These are phyloP conservation scores for Cremastinae sp. DNA, from an alignment of 2,888 invertebrate species.

Conservation along the genomic window DNA sequence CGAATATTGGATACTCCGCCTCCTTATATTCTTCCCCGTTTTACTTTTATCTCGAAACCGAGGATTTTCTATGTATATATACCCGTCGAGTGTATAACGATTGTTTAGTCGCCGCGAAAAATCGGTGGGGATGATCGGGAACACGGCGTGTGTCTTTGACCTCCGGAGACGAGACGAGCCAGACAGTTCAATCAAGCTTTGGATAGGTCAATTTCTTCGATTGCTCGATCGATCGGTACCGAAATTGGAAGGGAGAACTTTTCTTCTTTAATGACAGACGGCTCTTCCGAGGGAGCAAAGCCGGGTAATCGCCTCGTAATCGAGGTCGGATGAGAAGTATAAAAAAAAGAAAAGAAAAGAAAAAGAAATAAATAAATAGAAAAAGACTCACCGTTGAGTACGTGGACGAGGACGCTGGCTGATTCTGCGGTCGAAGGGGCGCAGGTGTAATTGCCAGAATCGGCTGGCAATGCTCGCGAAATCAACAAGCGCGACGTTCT, in stretches of 20 bases:
- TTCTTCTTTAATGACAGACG: constrained; percentile 49
- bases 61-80: too few species aligned
- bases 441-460: constrained; percentile 86
- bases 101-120: too few species aligned
- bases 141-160: constrained; percentile 11
- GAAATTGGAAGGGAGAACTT: constrained; percentile 55
- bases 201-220: constrained; percentile 47
- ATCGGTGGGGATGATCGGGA: constrained; percentile 37
- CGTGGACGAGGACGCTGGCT: constrained; percentile 91
- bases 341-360: constrained; percentile 38
- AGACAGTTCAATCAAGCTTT: constrained; percentile 36
- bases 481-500: constrained; percentile 82
- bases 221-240: constrained; percentile 23
- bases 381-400: constrained; percentile 86
- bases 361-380: constrained; percentile 33
- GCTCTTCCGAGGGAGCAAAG: constrained; percentile 21
- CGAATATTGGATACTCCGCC: too few species aligned
- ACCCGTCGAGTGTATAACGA: too few species aligned
- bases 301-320: constrained; percentile 49
- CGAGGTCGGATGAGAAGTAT: constrained; percentile 39
- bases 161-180: constrained; percentile 8
- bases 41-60: too few species aligned
- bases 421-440: constrained; percentile 86
- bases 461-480: constrained; percentile 84
- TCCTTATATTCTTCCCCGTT: too few species aligned